Percentiles rank a stretch among this genome's conserved stretches.
phyloP scores from a whole-genome alignment of 2,113 vertebrate species.

The Corythaeola cristata region DNA sequence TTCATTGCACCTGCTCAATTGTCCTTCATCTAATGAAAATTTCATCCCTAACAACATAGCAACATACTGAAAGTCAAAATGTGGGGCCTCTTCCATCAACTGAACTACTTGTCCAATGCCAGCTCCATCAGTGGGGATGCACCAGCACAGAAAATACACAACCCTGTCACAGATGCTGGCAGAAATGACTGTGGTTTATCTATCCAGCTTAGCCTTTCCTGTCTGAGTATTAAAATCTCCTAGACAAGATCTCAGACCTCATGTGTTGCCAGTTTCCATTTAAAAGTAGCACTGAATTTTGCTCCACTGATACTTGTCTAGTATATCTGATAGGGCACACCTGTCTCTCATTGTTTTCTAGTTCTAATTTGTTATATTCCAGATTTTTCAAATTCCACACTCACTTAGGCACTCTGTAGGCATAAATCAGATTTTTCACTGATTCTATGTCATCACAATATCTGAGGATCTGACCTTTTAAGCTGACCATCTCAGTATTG shows the following conservation, averaged over 20 bases:
- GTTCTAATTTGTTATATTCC: neutral
- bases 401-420: neutral
- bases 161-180: neutral
- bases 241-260: neutral
- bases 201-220: neutral
- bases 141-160: neutral
- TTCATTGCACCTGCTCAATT: neutral
- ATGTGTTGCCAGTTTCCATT: neutral
- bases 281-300: neutral
- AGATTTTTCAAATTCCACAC: neutral
- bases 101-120: neutral
- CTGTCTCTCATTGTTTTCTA: neutral
- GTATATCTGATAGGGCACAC: neutral
- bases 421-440: neutral
- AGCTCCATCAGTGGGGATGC: neutral
- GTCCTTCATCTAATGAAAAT: neutral
- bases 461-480: neutral
- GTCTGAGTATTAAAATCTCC: neutral
- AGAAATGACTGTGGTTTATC: neutral
- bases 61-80: neutral
- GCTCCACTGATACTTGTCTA: neutral
- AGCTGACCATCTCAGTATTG: neutral
- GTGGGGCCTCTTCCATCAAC: neutral
- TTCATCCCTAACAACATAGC: neutral
- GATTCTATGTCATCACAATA: neutral